phyloP scores from a whole-genome alignment of 2,113 vertebrate genomes.

The Rhodinocichla rosea region DNA sequence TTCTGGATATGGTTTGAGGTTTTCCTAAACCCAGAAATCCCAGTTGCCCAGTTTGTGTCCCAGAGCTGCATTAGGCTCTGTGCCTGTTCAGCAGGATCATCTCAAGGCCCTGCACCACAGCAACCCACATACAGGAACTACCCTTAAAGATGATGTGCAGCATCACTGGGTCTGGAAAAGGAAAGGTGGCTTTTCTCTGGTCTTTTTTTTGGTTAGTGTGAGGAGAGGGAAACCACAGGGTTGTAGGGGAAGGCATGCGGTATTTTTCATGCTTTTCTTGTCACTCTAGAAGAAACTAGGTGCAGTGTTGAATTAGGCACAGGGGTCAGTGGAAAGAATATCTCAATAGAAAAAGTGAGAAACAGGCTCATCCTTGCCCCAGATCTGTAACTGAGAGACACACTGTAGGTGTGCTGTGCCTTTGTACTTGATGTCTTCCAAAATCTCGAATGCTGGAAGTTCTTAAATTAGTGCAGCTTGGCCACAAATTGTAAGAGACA shows the following conservation, averaged over 20 bases:
- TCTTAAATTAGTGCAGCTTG: neutral
- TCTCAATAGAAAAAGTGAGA: neutral
- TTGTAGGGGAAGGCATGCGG: neutral
- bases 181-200: neutral
- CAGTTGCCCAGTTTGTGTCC: neutral
- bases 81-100: neutral
- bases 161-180: neutral
- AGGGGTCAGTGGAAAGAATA: neutral
- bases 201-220: neutral
- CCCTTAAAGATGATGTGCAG: neutral
- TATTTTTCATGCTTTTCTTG: neutral
- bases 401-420: neutral
- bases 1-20: neutral
- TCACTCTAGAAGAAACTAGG: neutral
- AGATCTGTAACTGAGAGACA: neutral
- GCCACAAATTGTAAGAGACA: neutral
- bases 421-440: neutral
- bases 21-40: neutral
- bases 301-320: neutral
- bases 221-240: neutral
- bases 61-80: neutral
- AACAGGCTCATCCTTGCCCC: neutral
- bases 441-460: neutral
- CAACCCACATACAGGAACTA: neutral
- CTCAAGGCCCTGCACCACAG: neutral